Evolutionary conservation across 2,888 invertebrate genomes (phyloP).

Genomic region (Trisateles emortualis): DNA sequence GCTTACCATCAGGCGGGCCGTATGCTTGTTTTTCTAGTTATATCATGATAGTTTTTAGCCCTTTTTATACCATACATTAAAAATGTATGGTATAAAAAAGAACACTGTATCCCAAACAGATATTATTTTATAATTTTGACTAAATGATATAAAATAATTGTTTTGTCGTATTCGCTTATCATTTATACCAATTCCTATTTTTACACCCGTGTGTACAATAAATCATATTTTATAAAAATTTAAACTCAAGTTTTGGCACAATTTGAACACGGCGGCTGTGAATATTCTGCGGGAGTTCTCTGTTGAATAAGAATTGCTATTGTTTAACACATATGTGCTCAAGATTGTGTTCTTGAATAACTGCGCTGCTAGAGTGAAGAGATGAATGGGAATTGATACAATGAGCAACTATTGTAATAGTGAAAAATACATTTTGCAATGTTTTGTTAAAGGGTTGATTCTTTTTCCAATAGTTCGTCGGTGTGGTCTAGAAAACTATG

Average conservation of each 20-base stretch:
- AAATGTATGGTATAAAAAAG: no score
- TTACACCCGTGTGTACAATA: conserved; percentile 38
- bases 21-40: no score
- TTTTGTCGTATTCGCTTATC: background rate
- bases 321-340: conserved; percentile 21
- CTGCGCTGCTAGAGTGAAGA: conserved; percentile 9
- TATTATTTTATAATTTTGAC: no score
- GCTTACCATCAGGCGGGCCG: no score
- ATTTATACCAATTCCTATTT: conserved; percentile 7
- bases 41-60: no score
- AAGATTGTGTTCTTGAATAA: conserved; percentile 19
- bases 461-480: background rate
- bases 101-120: no score
- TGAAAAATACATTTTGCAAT: conserved; percentile 7
- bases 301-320: conserved; percentile 23
- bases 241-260: conserved; percentile 43
- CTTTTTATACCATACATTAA: no score
- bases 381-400: conserved; percentile 20
- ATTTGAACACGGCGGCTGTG: conserved; percentile 21
- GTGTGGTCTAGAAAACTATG: background rate
- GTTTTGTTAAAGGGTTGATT: background rate
- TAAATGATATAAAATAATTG: background rate
- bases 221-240: conserved; percentile 54
- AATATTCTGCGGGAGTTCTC: conserved; percentile 14
- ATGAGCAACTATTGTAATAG: conserved; percentile 10